Evolutionary conservation across 64 coral and sea anemone genomes (phyloP), one percentile per base, ranked within the genome.

Genomic region (Trachythela sp.): DNA sequence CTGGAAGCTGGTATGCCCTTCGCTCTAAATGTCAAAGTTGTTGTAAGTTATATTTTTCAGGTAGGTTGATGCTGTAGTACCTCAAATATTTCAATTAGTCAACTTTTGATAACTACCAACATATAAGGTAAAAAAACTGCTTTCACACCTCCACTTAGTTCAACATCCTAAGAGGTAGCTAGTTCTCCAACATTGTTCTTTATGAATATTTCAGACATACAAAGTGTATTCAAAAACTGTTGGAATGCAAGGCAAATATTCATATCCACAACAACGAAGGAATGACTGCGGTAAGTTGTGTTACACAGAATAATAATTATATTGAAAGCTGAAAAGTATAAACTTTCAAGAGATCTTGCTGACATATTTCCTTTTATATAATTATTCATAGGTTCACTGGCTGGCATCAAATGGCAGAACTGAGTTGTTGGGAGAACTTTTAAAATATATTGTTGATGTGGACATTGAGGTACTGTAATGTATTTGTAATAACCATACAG

Each of bases 181-280:
- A 15, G 15, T 49, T 7, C 48, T 49, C 15, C 7, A 49, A 49
- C 48, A 49, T 49, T 7, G 7, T 52, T 52, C 1, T 2, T 52
- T 52, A 52, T 52, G 8, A 52, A 52, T 64, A 24, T 88, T 87
- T 80, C 26, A 92, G 90, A n/a, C 86, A 92, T 87, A 86, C 85
- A 36, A 92, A 92, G 32, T 92, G 90, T 49, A 92, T 92, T 52
- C 90, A 92, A 14, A 92, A 92, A 83, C 39, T 92, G n/a, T 45
- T 92, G 20, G 90, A 92, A 60, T 92, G 70, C 72, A 92, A 92
- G 87, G 90, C 90, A 64, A 86, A 92, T 42, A 87, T 92, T 88
- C 85, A 92, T 88, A 48, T 92, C 10, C 86, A 86, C 34, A 92
- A 92, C 48, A 92, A 92, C 29, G 90, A 92, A 20, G 90, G 90